Evolutionary conservation across 2,113 vertebrate species (phyloP).

Genomic region (Rhabdomys dilectus): DNA sequence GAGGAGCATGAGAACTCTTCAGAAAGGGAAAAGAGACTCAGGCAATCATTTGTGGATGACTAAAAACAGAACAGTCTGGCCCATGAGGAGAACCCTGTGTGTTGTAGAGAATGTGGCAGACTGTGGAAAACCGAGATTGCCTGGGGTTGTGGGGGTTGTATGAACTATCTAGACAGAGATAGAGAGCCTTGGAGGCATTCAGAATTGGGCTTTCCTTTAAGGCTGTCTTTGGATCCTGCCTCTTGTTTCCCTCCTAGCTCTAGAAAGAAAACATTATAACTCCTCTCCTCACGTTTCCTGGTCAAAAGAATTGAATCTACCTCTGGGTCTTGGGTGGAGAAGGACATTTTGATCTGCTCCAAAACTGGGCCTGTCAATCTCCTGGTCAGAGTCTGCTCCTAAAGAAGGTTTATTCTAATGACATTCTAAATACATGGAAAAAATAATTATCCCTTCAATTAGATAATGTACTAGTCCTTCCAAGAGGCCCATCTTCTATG

Average conservation of each 20-base stretch:
- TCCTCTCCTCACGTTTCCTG: not conserved
- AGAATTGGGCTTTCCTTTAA: not conserved
- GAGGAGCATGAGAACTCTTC: not conserved
- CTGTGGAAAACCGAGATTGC: not conserved
- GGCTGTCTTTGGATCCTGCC: not conserved
- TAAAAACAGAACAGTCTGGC: not conserved
- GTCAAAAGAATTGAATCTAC: not conserved
- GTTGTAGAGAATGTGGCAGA: not conserved
- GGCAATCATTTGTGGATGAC: not conserved
- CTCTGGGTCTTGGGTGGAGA: not conserved
- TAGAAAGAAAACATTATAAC: not conserved
- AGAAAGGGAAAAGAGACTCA: not conserved
- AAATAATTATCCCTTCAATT: not conserved
- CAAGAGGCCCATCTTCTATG: not conserved
- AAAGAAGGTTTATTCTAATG: not conserved
- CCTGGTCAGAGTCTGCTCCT: not conserved
- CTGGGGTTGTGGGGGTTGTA: not conserved
- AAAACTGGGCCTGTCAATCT: not conserved
- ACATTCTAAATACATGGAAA: not conserved
- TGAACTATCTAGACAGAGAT: not conserved
- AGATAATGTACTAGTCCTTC: not conserved
- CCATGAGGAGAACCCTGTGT: not conserved
- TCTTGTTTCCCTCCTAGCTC: not conserved
- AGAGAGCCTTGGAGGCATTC: not conserved
- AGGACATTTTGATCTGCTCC: not conserved